Conservation (phyloP, 2,113 vertebrate species). For the Nyctereutes procyonoides region DNA sequence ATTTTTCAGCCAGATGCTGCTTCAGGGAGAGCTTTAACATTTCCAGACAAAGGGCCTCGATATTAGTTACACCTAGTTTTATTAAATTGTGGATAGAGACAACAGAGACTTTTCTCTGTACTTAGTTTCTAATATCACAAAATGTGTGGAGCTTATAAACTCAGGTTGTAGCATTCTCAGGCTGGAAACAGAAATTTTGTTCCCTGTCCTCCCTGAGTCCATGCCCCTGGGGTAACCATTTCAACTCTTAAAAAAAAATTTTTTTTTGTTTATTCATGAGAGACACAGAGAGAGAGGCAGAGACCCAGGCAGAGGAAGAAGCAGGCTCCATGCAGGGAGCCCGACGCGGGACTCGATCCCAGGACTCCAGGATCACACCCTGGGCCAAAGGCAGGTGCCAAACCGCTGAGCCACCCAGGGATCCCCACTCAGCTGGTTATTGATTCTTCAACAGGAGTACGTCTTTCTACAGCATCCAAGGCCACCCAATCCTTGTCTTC, state of each 20-base stretch:
- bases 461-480: background rate
- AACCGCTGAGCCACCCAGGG: too few species aligned
- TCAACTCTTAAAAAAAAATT: too few species aligned
- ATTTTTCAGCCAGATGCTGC: conserved; percentile 34
- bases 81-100: background rate
- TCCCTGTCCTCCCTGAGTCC: background rate
- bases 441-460: background rate
- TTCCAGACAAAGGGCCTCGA: background rate
- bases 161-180: background rate
- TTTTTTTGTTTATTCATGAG: too few species aligned
- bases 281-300: too few species aligned
- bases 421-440: background rate
- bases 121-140: background rate
- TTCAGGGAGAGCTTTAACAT: background rate
- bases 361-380: too few species aligned
- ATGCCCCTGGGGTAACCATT: background rate
- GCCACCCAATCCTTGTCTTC: background rate
- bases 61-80: background rate
- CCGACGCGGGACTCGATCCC: too few species aligned
- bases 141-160: background rate
- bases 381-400: too few species aligned
- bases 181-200: background rate
- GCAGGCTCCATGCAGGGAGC: too few species aligned
- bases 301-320: too few species aligned
- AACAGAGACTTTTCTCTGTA: background rate